Evolutionary conservation across 2,888 invertebrate species (phyloP), one percentile per base, ranked within the genome.

Genomic region (Beris chalybata): DNA sequence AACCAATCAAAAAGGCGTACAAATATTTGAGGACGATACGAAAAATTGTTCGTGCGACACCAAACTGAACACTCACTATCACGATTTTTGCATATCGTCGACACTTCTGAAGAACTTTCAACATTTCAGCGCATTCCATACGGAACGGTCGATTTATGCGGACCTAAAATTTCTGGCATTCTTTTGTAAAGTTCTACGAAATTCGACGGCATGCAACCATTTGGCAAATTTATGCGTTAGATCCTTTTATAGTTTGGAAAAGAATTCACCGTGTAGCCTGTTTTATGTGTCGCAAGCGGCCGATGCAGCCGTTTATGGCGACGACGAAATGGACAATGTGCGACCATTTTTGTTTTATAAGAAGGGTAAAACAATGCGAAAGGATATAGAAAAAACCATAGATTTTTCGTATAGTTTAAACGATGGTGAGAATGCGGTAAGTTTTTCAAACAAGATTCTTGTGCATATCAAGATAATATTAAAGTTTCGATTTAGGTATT

Each of bases 171-270:
- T 77, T 64, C 74, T 79, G 32, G 76, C 75, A 6, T 80, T 81
- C 70, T 79, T 80, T 67, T 81, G 81, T 29, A 71, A 78, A 70
- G 71, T 75, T 0, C 68, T 83, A 47, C 74, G 82, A 74, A 81
- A 81, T 72, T 76, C 77, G 63, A 84, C 82, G 13, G 85, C 87
- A 9, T 90, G 90, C 73, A 86, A 89, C 77, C 81, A 85, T 68
- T 77, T 91, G 67, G 86, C 87, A 1, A 89, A 90, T 77, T 82
- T 89, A 77, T 90, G 90, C 73, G 81, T 85, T 0, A 76, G 89
- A 65, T 84, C 84, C 6, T 78, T 86, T 67, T 86, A 83, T 72
- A 79, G 81, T 13, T 81, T 84, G 70, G 82, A 82, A 13, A 79
- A 81, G 67, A 78, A 81, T 66, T 82, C 82, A 5, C 83, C 84